Evolutionary conservation across 2,797 vertebrate genomes (phyloP), one percentile per base, ranked within the genome.

Genomic region (Brotula barbata): DNA sequence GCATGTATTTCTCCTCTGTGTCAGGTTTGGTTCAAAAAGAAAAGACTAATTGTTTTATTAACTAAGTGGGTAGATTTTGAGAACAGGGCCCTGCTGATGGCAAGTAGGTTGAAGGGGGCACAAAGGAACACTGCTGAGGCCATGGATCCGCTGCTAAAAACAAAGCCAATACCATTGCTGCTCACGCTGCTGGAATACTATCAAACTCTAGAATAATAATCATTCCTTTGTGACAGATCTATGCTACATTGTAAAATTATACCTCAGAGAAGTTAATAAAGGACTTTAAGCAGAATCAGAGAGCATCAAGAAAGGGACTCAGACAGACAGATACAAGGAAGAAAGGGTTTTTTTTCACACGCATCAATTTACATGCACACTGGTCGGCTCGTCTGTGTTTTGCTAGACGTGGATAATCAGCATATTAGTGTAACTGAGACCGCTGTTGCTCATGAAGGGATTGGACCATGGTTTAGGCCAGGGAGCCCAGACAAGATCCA

Each of bases 41-140:
- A 60, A 56, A 79, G 78, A 83, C 70, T 78, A 84, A 89, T 83
- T 87, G 71, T 85, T 87, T 86, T 75, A 89, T 89, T 88, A 90
- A 84, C 83, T 81, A 87, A 83, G 81, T 80, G 68, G 80, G 73
- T 82, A 62, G 70, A 83, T 85, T 70, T 77, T 75, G 58, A 82
- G 64, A 87, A 80, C 75, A 45, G 62, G 40, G 61, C 53, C 71
- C 71, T 54, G 80, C 79, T 87, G 81, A 81, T 81, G 64, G 71
- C 51, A 73, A 75, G 83, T 81, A 73, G 82, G 83, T 72, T 71
- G 78, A 73, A 68, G 53, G 48, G 69, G 58, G 37, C 69, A 84
- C 69, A 81, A 85, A 84, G 75, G 72, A 57, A 45, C 60, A 73
- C 77, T 36, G 75, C 85, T 80, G 77, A 44, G 73, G 61, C 58